These are phyloP conservation scores for Actinia equina DNA, from an alignment of 64 coral and sea anemone species.

Conservation along the genomic window DNA sequence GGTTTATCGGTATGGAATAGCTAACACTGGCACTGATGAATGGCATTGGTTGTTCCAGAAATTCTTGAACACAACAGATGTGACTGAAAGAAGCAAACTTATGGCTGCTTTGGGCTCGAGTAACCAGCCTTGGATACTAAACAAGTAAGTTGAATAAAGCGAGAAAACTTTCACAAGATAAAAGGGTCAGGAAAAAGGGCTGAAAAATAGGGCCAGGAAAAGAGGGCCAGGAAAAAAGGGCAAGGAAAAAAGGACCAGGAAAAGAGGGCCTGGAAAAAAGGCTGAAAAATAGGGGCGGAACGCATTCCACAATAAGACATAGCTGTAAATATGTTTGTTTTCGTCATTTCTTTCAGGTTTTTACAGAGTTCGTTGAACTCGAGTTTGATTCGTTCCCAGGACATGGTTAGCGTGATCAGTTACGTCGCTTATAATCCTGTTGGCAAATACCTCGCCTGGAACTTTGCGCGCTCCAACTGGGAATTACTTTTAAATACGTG, in stretches of 20 bases:
- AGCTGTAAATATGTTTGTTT: too few species aligned
- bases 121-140: constrained; percentile 47
- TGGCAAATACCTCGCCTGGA: constrained; percentile 84
- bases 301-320: too few species aligned
- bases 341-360: constrained; percentile 23
- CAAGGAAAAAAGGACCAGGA: too few species aligned
- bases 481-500: neutral
- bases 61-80: constrained; percentile 32
- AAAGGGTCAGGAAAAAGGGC: neutral
- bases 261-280: too few species aligned
- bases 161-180: neutral
- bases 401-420: constrained; percentile 54
- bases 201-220: too few species aligned
- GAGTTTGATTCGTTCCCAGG: constrained; percentile 74
- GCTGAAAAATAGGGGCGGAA: too few species aligned
- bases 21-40: constrained; percentile 39
- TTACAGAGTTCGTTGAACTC: constrained; percentile 57
- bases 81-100: constrained; percentile 43
- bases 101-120: constrained; percentile 42
- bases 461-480: constrained; percentile 60
- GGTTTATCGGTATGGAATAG: constrained; percentile 59
- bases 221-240: too few species aligned
- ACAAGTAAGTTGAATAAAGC: constrained; percentile 29
- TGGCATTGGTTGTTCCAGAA: constrained; percentile 55
- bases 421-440: constrained; percentile 66